phyloP scores from a whole-genome alignment of 2,113 vertebrate genomes.

The Phasianus colchicus region DNA sequence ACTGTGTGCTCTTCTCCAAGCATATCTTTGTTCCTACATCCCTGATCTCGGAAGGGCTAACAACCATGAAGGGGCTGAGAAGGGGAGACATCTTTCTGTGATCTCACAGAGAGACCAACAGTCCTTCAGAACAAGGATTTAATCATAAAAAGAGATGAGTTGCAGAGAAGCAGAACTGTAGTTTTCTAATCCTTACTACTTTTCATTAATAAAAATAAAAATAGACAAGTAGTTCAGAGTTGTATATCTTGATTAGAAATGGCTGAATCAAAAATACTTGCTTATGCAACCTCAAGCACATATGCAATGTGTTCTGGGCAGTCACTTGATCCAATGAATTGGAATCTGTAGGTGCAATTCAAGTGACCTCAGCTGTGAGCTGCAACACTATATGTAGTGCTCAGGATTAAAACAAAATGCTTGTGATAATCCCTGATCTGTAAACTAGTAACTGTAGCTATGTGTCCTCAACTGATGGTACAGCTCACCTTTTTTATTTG shows the following conservation, averaged over 20 bases:
- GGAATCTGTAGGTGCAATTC: not conserved
- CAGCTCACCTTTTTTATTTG: not conserved
- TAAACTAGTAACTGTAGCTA: not conserved
- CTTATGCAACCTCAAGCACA: accelerated
- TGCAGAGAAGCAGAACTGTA: not conserved
- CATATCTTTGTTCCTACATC: not conserved
- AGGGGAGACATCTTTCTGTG: not conserved
- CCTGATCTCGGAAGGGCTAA: not conserved
- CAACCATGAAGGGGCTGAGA: too few relatives aligned
- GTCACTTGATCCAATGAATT: not conserved
- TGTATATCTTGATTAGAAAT: not conserved
- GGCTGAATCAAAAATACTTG: not conserved
- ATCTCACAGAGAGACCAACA: not conserved
- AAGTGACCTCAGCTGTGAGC: not conserved
- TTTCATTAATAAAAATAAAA: not conserved
- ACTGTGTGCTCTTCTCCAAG: not conserved
- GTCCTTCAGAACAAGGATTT: not conserved
- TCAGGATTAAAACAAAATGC: not conserved
- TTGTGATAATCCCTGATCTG: not conserved
- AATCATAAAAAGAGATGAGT: not conserved
- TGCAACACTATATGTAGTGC: not conserved
- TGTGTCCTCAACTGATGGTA: accelerated
- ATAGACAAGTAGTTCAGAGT: not conserved
- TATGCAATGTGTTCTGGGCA: not conserved
- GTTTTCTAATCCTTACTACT: not conserved